Evolutionary conservation across 2,888 invertebrate genomes (phyloP).

Genomic region (Ypsolopha scabrella): DNA sequence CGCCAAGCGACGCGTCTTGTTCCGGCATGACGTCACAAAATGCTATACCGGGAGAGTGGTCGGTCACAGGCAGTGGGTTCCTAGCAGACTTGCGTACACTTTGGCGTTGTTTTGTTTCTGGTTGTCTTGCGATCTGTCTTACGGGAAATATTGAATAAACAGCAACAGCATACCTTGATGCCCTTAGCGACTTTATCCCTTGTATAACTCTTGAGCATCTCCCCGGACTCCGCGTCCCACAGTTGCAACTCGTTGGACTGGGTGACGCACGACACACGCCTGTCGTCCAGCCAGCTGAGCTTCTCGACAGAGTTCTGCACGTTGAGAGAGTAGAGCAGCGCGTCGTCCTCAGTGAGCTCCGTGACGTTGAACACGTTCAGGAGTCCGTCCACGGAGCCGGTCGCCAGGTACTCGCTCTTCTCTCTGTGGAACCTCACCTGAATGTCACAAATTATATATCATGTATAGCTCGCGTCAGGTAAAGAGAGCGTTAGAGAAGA

Average conservation of each 20-base stretch:
- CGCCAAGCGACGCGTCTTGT: too few relatives aligned
- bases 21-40: too few relatives aligned
- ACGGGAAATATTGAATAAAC: too few relatives aligned
- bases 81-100: too few relatives aligned
- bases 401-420: conserved; percentile 75
- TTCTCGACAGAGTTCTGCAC: conserved; percentile 81
- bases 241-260: conserved; percentile 77
- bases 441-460: conserved; percentile 11
- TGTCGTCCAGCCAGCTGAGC: conserved; percentile 65
- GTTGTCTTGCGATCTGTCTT: too few relatives aligned
- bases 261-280: conserved; percentile 73
- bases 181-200: conserved; percentile 71
- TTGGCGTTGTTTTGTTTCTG: too few relatives aligned
- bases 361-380: conserved; percentile 86
- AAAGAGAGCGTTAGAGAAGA: too few relatives aligned
- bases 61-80: too few relatives aligned
- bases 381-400: conserved; percentile 87
- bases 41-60: too few relatives aligned
- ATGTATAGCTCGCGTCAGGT: too few relatives aligned
- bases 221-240: conserved; percentile 75
- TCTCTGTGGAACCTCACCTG: conserved; percentile 79
- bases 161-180: conserved; percentile 53
- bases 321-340: conserved; percentile 81
- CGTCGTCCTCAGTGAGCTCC: conserved; percentile 82
- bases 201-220: conserved; percentile 66